A percentile compares a stretch with the other conserved stretches of the same genome.
phyloP scores from a whole-genome alignment of 1,140 invertebrate genomes.

The Diprion similis region DNA sequence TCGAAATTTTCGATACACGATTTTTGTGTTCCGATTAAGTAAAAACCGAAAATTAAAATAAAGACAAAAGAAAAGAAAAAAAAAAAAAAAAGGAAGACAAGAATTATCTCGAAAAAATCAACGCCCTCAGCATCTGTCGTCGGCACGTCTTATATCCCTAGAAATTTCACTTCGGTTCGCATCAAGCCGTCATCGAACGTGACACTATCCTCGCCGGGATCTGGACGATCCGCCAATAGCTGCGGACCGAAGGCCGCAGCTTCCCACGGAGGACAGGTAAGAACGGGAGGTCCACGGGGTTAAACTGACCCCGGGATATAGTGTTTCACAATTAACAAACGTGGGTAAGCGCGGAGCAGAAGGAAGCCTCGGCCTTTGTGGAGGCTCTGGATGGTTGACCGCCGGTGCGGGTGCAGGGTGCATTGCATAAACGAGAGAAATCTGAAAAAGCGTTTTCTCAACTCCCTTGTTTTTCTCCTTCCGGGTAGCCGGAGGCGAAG shows the following conservation, averaged over 20 bases:
- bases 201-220: conserved; percentile 26
- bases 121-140: background rate
- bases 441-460: background rate
- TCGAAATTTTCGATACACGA: no score
- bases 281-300: conserved; percentile 8
- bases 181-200: conserved; percentile 24
- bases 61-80: background rate
- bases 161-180: background rate
- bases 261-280: conserved; percentile 24
- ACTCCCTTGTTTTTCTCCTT: background rate
- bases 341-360: conserved; percentile 16
- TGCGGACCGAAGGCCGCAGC: conserved; percentile 5
- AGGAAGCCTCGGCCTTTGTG: no score
- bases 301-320: conserved; percentile 25
- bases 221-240: conserved; percentile 18
- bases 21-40: no score
- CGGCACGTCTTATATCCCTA: background rate
- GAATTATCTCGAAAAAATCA: background rate
- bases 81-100: background rate
- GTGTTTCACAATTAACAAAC: conserved; percentile 54
- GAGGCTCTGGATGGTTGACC: no score
- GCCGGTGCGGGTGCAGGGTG: no score
- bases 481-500: background rate
- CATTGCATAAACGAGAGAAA: background rate
- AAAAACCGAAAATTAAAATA: no score